These are phyloP conservation scores for Chaetops frenatus DNA, from an alignment of 2,113 vertebrate species.

Conservation along the genomic window DNA sequence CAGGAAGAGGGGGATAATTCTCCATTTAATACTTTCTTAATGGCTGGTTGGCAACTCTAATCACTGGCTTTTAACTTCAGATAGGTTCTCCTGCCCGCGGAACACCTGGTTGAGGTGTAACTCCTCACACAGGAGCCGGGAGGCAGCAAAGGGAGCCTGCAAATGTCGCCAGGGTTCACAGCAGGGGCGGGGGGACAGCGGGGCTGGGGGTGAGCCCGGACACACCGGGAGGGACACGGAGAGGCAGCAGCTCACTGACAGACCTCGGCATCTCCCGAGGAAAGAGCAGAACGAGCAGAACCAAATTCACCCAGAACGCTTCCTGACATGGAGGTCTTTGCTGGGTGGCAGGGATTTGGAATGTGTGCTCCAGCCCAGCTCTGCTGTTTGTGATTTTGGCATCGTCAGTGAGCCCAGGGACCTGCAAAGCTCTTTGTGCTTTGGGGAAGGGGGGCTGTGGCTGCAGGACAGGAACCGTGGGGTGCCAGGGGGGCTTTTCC, in stretches of 20 bases:
- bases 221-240: neutral
- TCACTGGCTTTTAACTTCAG: conserved; percentile 53
- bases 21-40: conserved; percentile 50
- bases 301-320: neutral
- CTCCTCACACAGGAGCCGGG: neutral
- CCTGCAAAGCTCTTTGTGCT: neutral
- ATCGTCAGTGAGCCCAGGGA: rapidly evolving
- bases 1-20: conserved; percentile 33
- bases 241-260: neutral
- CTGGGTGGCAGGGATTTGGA: rapidly evolving
- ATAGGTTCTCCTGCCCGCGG: conserved; percentile 59
- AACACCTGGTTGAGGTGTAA: conserved; percentile 56
- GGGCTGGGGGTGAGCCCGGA: neutral
- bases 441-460: neutral
- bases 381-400: rapidly evolving
- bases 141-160: neutral
- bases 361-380: neutral
- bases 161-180: neutral
- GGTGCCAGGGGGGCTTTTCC: neutral
- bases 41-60: conserved; percentile 68
- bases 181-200: neutral
- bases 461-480: rapidly evolving
- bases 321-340: rapidly evolving
- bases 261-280: neutral
- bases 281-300: neutral